Base-by-base conservation (phyloP, 2,797 vertebrate species). In the Danio jaintianensis region DNA sequence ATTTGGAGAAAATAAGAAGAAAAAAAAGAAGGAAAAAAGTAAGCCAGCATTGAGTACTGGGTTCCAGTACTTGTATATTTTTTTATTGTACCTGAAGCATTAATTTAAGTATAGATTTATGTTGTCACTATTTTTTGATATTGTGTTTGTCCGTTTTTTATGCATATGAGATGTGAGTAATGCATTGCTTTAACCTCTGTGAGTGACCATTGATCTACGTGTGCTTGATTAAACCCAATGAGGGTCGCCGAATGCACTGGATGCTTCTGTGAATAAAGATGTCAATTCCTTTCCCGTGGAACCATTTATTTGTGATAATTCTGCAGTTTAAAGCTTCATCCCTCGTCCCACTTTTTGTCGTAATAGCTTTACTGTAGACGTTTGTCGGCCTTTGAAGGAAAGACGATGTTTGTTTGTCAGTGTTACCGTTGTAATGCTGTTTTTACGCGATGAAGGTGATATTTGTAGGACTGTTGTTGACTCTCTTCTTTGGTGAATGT, bases 21-120 rank as follows among this genome's bases (percentile, higher is more conserved):
- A 50, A 62, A 66, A 59, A 20, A 15, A 56, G 15, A 64, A 45
- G 29, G 9, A n/a, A 29, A 70, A 7, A 76, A 48, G 71, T 29
- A 80, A 53, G 64, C 87, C 86, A 88, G 88, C 88, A 85, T 85
- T 87, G 82, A 79, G 47, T 86, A 86, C 43, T 66, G 86, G 86
- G 80, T 87, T 84, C 55, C 71, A 81, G 80, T 83, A 69, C 68
- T 84, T 29, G 66, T 83, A 66, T 80, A 82, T 80, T 75, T 56
- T 75, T 56, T 79, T 82, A 59, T 78, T 55, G 43, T 81, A 84
- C 83, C 82, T 66, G 80, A 58, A 80, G 75, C 82, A 83, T 90
- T 89, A 86, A 75, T 88, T 87, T 82, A 58, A 80, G 66, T 82
- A 81, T 75, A 64, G 86, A 88, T 86, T 83, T 89, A 86, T 43